Conservation (phyloP, 1,140 invertebrate genomes). For the Lineus longissimus region DNA sequence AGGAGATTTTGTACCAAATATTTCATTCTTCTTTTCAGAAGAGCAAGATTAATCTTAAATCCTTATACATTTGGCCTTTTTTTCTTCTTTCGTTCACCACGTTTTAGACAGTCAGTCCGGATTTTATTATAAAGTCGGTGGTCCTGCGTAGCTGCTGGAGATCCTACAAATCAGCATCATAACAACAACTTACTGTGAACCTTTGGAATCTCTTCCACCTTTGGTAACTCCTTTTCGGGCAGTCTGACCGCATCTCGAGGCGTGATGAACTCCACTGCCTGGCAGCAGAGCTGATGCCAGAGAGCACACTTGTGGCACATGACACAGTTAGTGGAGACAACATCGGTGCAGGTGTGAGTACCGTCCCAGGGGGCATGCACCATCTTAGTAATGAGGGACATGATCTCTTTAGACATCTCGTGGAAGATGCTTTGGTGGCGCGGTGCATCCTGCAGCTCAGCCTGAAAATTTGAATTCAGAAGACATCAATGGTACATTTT, state of each 20-base stretch:
- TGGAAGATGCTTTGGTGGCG: constrained; percentile 77
- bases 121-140: no score
- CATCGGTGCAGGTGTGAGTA: constrained; percentile 65
- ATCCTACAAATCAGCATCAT: no score
- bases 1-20: no score
- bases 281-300: constrained; percentile 85
- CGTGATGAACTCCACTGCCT: constrained; percentile 69
- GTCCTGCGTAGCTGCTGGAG: no score
- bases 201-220: constrained; percentile 34
- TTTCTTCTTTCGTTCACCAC: no score
- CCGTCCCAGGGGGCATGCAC: constrained; percentile 72
- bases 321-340: constrained; percentile 67
- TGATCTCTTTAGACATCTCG: constrained; percentile 69
- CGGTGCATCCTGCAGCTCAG: constrained; percentile 90
- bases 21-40: no score
- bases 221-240: constrained; percentile 49
- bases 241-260: constrained; percentile 56
- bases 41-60: no score
- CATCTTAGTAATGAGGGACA: constrained; percentile 77
- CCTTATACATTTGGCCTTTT: no score
- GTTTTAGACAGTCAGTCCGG: no score
- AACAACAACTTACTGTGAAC: not conserved
- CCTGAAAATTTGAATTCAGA: constrained; percentile 56
- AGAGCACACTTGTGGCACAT: constrained; percentile 89
- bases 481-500: not conserved